These are phyloP conservation scores for Crotalus viridis DNA, from an alignment of 2,113 vertebrate genomes.

Conservation along the genomic window DNA sequence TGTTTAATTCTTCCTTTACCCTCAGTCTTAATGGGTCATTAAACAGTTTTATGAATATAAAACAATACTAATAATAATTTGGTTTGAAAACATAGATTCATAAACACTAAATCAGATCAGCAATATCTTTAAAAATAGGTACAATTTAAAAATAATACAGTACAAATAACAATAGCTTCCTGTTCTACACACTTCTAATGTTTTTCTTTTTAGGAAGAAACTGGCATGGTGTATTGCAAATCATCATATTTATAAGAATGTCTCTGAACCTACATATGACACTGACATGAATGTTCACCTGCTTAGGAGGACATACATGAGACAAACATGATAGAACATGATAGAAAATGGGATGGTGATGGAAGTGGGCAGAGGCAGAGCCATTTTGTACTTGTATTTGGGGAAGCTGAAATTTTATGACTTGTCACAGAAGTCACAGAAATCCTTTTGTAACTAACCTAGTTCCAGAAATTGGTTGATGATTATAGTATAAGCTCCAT, in stretches of 20 bases:
- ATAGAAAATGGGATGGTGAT: background rate
- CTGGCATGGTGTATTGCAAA: background rate
- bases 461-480: background rate
- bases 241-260: background rate
- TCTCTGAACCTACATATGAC: background rate
- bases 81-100: background rate
- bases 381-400: background rate
- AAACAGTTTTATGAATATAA: background rate
- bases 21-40: background rate
- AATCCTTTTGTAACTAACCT: background rate
- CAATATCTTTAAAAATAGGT: background rate
- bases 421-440: background rate
- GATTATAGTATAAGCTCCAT: background rate
- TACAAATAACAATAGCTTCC: background rate
- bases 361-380: background rate
- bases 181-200: background rate
- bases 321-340: background rate
- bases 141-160: background rate
- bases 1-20: background rate
- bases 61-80: background rate
- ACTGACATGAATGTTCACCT: background rate
- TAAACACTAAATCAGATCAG: background rate
- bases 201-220: background rate
- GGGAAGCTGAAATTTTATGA: background rate
- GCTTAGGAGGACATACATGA: background rate